phyloP scores from a whole-genome alignment of 2,113 vertebrate species.

The Thryonomys swinderianus region DNA sequence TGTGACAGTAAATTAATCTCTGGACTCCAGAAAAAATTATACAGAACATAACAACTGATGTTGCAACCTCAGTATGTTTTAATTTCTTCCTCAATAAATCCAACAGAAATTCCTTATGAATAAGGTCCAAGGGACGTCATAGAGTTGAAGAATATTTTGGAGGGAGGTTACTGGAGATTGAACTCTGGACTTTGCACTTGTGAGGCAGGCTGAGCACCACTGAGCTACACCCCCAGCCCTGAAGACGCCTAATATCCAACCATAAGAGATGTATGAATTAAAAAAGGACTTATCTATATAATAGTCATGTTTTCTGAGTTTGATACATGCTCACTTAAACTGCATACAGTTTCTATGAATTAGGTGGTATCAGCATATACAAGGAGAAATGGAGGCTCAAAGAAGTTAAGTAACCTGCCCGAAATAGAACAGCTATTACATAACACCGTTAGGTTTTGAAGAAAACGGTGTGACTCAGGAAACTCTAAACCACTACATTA shows the following conservation, averaged over 20 bases:
- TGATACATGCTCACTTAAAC: background rate
- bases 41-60: conserved; percentile 6
- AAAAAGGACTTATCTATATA: background rate
- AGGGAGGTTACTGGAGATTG: too few species aligned
- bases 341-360: background rate
- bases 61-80: background rate
- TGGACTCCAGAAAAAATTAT: conserved; percentile 1
- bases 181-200: too few species aligned
- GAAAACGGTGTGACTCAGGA: background rate
- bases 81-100: background rate
- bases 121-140: background rate
- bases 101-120: background rate
- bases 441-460: background rate
- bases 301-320: background rate
- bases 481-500: background rate
- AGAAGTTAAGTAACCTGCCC: background rate
- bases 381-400: background rate
- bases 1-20: background rate
- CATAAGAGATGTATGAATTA: background rate
- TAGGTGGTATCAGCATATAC: background rate
- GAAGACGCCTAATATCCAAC: background rate
- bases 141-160: background rate
- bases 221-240: too few species aligned
- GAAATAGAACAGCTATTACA: background rate
- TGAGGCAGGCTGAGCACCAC: too few species aligned